phyloP scores from a whole-genome alignment of 2,797 vertebrate genomes.

The Yasuhikotakia modesta region DNA sequence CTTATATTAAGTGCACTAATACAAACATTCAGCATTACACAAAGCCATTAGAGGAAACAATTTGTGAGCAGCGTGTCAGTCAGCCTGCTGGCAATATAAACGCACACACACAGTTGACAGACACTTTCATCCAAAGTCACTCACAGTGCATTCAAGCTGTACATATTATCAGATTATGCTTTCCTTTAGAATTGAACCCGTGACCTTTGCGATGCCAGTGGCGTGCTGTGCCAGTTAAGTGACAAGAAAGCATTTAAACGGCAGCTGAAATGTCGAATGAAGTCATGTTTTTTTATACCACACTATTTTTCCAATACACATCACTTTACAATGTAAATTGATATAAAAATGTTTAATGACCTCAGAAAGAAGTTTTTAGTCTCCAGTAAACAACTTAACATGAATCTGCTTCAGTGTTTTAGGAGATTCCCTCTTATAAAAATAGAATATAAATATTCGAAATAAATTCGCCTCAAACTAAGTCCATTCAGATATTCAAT shows the following conservation, averaged over 20 bases:
- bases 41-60: no score
- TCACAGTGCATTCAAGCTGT: neutral
- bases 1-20: no score
- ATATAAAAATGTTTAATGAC: neutral
- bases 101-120: neutral
- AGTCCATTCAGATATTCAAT: neutral
- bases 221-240: no score
- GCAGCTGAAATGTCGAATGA: no score
- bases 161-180: neutral
- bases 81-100: neutral
- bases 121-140: neutral
- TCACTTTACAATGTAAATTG: no score
- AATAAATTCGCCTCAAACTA: neutral
- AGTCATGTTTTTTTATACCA: no score
- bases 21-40: no score
- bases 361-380: no score
- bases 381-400: neutral
- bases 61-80: neutral
- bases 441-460: slow-evolving; percentile 7
- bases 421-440: neutral
- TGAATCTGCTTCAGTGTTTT: neutral
- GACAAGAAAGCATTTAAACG: no score
- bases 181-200: neutral
- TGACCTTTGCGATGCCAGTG: no score
- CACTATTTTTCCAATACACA: no score